A percentile compares a stretch with the other conserved stretches of the same genome.
phyloP scores from a whole-genome alignment of 2,113 vertebrate species.

The Trematocara nigrifrons region DNA sequence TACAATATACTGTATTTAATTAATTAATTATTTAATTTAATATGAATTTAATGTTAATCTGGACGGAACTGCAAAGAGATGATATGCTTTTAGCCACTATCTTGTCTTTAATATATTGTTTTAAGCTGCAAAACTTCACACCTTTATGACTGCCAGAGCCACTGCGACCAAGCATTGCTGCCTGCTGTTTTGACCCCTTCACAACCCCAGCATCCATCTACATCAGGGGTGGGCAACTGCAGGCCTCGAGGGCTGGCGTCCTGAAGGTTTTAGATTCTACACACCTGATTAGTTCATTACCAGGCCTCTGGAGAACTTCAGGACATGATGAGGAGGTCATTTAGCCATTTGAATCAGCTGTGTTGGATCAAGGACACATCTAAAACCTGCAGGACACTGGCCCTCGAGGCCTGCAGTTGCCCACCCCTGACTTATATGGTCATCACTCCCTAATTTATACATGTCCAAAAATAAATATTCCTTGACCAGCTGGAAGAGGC shows the following conservation, averaged over 20 bases:
- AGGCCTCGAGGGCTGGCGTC: fast-evolving
- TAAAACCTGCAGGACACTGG: not conserved
- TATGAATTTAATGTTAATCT: not conserved
- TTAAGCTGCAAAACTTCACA: not conserved
- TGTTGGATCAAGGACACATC: not conserved
- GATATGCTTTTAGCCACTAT: not conserved
- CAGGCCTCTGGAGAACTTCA: not conserved
- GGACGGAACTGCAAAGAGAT: fast-evolving
- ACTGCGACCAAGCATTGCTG: not conserved
- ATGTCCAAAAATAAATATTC: not conserved
- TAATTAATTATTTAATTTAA: no score
- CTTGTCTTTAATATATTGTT: not conserved
- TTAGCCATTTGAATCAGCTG: not conserved
- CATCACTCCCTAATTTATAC: not conserved
- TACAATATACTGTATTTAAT: not conserved
- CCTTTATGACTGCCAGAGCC: not conserved
- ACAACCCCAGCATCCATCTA: not conserved
- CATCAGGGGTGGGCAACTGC: not conserved
- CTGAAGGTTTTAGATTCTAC: not conserved
- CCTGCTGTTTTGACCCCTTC: not conserved
- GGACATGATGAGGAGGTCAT: not conserved
- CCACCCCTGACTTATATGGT: not conserved
- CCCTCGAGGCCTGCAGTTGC: fast-evolving
- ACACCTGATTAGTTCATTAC: not conserved
- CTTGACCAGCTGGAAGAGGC: not conserved